Conservation (phyloP, 2,888 invertebrate genomes). For the Nasonia oneida region DNA sequence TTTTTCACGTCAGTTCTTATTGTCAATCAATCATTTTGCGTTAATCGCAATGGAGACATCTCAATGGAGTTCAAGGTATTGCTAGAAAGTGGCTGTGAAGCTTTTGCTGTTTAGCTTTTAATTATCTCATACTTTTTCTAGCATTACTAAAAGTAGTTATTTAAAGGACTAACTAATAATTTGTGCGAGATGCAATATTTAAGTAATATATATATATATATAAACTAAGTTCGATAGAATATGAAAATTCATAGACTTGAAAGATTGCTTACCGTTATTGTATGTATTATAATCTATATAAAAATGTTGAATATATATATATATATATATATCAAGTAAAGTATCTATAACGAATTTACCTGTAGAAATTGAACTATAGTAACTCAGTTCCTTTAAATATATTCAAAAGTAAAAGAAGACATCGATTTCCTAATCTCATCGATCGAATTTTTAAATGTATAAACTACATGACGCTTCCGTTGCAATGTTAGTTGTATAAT, state of each 20-base stretch:
- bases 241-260: slow-evolving; percentile 45
- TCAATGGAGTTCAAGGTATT: slow-evolving; percentile 26
- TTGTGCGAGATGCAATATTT: slow-evolving; percentile 42
- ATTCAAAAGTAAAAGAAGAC: slow-evolving; percentile 16
- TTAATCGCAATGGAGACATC: neutral
- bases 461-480: neutral
- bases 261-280: slow-evolving; percentile 48
- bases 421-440: slow-evolving; percentile 3
- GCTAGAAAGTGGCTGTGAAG: slow-evolving; percentile 54
- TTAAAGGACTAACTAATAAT: slow-evolving; percentile 38
- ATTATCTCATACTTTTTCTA: slow-evolving; percentile 36
- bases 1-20: neutral
- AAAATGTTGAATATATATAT: slow-evolving; percentile 36
- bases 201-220: slow-evolving; percentile 8
- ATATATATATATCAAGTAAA: neutral
- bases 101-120: slow-evolving; percentile 52
- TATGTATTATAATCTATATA: slow-evolving; percentile 38
- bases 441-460: neutral
- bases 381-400: neutral
- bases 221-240: slow-evolving; percentile 53
- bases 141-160: slow-evolving; percentile 19
- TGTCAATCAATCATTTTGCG: neutral
- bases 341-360: neutral
- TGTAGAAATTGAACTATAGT: neutral
- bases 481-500: neutral